phyloP scores from a whole-genome alignment of 2,113 vertebrate species.

The Psittacus erithacus region DNA sequence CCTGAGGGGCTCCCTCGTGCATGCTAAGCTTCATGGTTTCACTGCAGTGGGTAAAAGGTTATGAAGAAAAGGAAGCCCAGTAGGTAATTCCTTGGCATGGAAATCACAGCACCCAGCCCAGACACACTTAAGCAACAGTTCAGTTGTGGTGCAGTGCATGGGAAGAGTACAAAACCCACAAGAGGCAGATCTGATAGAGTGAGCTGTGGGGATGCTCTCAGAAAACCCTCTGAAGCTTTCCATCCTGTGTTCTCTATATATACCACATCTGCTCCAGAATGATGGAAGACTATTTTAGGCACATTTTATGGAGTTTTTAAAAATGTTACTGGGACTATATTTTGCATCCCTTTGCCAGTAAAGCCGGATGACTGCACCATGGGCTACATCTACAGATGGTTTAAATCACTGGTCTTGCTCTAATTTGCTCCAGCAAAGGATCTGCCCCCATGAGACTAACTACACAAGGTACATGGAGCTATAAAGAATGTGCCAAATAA shows the following conservation, averaged over 20 bases:
- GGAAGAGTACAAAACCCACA: background rate
- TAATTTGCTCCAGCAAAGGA: slow-evolving; percentile 61
- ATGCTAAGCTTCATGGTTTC: background rate
- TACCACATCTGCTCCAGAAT: slow-evolving; percentile 23
- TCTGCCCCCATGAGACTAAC: slow-evolving; percentile 47
- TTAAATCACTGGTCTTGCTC: slow-evolving; percentile 56
- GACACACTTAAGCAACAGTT: background rate
- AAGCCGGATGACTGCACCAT: slow-evolving; percentile 66
- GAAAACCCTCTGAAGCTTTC: background rate
- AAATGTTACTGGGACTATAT: slow-evolving; percentile 59
- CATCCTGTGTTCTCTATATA: background rate
- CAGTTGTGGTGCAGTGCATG: background rate
- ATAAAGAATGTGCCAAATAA: slow-evolving; percentile 53
- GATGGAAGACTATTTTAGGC: slow-evolving; percentile 35
- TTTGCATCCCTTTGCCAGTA: slow-evolving; percentile 58
- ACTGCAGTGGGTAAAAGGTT: background rate
- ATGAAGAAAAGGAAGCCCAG: background rate
- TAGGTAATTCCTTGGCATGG: background rate
- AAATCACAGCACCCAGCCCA: background rate
- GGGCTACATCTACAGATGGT: slow-evolving; percentile 58
- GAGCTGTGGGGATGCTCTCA: background rate
- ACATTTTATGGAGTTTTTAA: slow-evolving; percentile 65
- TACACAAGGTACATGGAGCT: slow-evolving; percentile 45
- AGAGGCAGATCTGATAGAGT: background rate
- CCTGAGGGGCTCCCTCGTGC: background rate